phyloP scores from a whole-genome alignment of 53 echinoderm and acorn worm species.

The Temnopleurus reevesii region DNA sequence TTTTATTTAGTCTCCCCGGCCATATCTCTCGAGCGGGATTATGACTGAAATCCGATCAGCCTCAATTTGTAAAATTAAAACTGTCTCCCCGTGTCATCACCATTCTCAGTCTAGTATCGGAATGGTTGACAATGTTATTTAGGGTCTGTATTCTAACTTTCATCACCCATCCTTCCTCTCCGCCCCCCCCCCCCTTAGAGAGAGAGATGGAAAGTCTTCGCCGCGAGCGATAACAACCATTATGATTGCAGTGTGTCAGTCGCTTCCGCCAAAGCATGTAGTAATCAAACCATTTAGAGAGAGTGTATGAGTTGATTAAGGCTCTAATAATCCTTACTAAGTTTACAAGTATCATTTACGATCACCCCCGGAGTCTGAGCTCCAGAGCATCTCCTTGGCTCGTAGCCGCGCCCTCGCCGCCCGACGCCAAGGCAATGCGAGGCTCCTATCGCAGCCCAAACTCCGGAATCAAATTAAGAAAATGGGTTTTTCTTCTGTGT shows the following conservation, averaged over 20 bases:
- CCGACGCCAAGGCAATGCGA: slow-evolving; percentile 43
- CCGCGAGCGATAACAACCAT: slow-evolving; percentile 56
- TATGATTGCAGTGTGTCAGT: slow-evolving; percentile 29
- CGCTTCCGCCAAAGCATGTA: slow-evolving; percentile 69
- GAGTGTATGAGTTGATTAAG: slow-evolving; percentile 87
- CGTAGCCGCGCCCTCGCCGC: slow-evolving; percentile 30
- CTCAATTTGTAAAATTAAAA: slow-evolving; percentile 92
- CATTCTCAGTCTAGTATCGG: slow-evolving; percentile 79
- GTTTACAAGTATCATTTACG: slow-evolving; percentile 81
- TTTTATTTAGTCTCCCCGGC: slow-evolving; percentile 10
- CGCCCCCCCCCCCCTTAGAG: not conserved
- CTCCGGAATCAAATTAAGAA: slow-evolving; percentile 80
- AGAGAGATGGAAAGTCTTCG: slow-evolving; percentile 1
- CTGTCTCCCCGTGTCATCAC: slow-evolving; percentile 74
- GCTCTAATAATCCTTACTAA: slow-evolving; percentile 82
- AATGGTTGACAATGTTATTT: slow-evolving; percentile 86
- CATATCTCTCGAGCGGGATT: slow-evolving; percentile 43
- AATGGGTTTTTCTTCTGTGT: slow-evolving; percentile 85
- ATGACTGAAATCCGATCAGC: slow-evolving; percentile 76
- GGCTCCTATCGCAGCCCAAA: slow-evolving; percentile 58
- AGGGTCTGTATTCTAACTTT: slow-evolving; percentile 69
- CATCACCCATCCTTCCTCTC: slow-evolving; percentile 38
- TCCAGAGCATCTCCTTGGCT: not conserved
- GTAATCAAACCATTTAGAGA: slow-evolving; percentile 84
- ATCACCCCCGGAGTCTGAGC: slow-evolving; percentile 40